Evolutionary conservation across 53 echinoderm and acorn worm genomes (phyloP), one percentile per base, ranked within the genome.

Genomic region (Henricia sp.): DNA sequence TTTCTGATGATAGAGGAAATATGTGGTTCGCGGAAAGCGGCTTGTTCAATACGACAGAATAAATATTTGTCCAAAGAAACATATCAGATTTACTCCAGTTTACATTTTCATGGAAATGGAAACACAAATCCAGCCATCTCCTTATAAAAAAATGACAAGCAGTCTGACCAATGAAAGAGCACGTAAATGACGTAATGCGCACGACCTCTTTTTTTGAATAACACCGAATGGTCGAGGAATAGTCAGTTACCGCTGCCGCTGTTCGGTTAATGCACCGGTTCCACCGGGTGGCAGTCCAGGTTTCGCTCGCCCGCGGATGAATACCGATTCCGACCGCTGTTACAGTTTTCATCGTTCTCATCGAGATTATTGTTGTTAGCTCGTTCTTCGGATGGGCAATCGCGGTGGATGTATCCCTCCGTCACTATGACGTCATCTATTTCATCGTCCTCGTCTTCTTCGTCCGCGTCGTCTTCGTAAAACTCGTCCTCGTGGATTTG

Each of bases 371-470:
- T 26, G 86, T 66, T 67, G 41, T 66, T 57, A 46, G 66, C 28
- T 37, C 76, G 80, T 21, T 80, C 80, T 9, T 64, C 64, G 63
- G 80, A 46, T 48, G 80, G 48, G 23, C 63, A 44, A 35, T 41
- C 64, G 46, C 33, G 20, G 71, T 71, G 62, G 50, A 80, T 46
- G 80, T 80, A 80, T 80, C 80, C 80, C 64, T 80, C 80, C 65
- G 80, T 64, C 63, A 80, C 32, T 46, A 64, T 80, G 48, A 85
- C 89, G 29, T 88, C 91, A 34, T 92, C 92, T 12, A 86, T 52
- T 37, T 89, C 89, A 26, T 80, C 82, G 16, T 92, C 92, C n/a
- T 70, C 52, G 37, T 82, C 83, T 9, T 82, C 72, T 35, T 56
- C 69, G 23, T 74, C 90, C 29, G 52, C 78, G 2, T 84, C 89